Evolutionary conservation across 1,140 invertebrate genomes (phyloP).

Genomic region (Drosophila carrolli): DNA sequence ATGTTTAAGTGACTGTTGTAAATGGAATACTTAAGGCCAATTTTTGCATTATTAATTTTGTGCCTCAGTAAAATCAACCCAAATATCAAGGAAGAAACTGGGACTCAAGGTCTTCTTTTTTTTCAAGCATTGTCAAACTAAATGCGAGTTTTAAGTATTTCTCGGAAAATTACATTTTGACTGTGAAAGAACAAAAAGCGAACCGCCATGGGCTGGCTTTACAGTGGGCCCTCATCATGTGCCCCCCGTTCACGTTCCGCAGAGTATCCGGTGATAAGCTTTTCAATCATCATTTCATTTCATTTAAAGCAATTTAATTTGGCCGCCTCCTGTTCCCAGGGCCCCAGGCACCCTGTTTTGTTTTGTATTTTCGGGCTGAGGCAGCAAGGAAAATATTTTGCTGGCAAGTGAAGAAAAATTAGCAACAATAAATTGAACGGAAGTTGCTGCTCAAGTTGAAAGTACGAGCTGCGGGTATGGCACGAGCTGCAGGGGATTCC

Average conservation of each 20-base stretch:
- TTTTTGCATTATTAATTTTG: no score
- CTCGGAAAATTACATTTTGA: constrained; percentile 22
- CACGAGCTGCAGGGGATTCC: background rate
- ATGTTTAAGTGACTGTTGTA: no score
- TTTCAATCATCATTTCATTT: constrained; percentile 25
- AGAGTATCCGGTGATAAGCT: constrained; percentile 6
- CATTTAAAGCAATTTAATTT: constrained; percentile 32
- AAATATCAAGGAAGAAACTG: background rate
- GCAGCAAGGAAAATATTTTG: constrained; percentile 46
- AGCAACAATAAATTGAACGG: constrained; percentile 80
- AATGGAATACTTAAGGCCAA: no score
- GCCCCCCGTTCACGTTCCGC: background rate
- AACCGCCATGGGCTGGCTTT: constrained; percentile 2
- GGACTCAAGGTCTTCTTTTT: background rate
- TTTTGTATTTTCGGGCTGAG: background rate
- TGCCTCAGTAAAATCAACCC: background rate
- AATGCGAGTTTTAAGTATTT: constrained; percentile 14
- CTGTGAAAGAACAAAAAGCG: constrained; percentile 3
- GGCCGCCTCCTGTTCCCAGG: background rate
- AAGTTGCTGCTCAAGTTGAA: constrained; percentile 78
- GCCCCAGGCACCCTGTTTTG: constrained; percentile 51
- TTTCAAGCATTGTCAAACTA: background rate
- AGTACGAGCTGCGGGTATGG: constrained; percentile 25
- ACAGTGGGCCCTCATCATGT: background rate
- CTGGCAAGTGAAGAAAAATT: constrained; percentile 76